These are phyloP conservation scores for Clanis bilineata DNA, from an alignment of 2,888 invertebrate species.

Conservation along the genomic window DNA sequence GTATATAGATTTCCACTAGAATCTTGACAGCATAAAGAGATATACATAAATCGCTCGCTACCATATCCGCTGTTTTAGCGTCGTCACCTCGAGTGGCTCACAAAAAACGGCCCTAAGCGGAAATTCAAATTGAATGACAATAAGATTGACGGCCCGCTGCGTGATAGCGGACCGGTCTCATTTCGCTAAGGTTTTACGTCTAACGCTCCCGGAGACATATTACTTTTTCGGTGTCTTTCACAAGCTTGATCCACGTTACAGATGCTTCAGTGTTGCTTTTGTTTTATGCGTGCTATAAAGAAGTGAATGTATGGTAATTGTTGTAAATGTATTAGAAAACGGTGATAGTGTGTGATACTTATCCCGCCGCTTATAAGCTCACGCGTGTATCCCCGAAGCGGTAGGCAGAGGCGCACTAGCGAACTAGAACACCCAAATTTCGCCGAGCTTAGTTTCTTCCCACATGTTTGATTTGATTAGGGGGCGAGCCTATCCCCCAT, in stretches of 20 bases:
- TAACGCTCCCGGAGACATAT: slow-evolving; percentile 27
- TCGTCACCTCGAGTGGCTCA: slow-evolving; percentile 41
- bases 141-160: slow-evolving; percentile 74
- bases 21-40: too few relatives aligned
- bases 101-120: slow-evolving; percentile 66
- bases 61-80: slow-evolving; percentile 31
- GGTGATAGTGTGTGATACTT: neutral
- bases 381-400: too few relatives aligned
- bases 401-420: too few relatives aligned
- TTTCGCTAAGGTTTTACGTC: slow-evolving; percentile 39
- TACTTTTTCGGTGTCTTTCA: slow-evolving; percentile 27
- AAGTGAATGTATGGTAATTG: neutral
- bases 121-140: slow-evolving; percentile 80
- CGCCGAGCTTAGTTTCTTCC: too few relatives aligned
- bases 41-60: neutral
- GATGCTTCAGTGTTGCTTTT: slow-evolving; percentile 6
- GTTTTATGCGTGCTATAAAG: neutral
- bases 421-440: too few relatives aligned
- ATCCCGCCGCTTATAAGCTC: too few relatives aligned
- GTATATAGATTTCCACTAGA: too few relatives aligned
- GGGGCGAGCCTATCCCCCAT: too few relatives aligned
- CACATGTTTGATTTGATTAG: too few relatives aligned
- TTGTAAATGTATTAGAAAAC: neutral
- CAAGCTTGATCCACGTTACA: slow-evolving; percentile 23
- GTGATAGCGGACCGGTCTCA: slow-evolving; percentile 70